Evolutionary conservation across 92 coral and sea anemone genomes (phyloP).

Genomic region (Epizoanthus rinbou): DNA sequence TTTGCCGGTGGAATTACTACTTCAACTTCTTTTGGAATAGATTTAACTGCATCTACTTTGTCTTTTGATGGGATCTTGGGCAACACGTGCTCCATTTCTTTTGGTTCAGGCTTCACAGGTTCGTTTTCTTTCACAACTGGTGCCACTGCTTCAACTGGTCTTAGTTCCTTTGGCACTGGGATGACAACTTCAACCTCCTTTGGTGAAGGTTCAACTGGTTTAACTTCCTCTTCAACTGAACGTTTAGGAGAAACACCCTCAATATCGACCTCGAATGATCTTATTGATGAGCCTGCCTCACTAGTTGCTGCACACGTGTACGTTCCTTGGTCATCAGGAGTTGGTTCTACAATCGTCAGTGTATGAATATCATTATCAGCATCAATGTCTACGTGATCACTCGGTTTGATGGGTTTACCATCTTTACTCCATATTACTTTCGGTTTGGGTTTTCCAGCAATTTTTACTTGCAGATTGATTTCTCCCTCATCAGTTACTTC

Average conservation of each 20-base stretch:
- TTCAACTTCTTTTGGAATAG: constrained; percentile 29
- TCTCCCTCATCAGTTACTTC: constrained; percentile 68
- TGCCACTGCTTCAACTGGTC: constrained; percentile 16
- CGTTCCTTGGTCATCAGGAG: constrained; percentile 66
- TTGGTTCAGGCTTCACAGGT: not conserved
- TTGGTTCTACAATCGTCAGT: constrained; percentile 49
- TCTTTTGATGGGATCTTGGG: constrained; percentile 45
- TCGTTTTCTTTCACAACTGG: not conserved
- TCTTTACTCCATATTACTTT: constrained; percentile 71
- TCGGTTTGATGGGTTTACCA: constrained; percentile 47
- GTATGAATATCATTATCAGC: constrained; percentile 52
- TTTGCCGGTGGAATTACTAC: not conserved
- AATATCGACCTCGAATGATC: constrained; percentile 52
- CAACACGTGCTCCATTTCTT: not conserved
- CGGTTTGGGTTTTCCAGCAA: constrained; percentile 60
- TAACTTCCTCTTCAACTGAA: not conserved
- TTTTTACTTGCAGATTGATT: constrained; percentile 57
- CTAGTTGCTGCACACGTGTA: constrained; percentile 65
- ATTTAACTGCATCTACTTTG: constrained; percentile 11
- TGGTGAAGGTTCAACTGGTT: constrained; percentile 27
- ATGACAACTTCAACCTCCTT: constrained; percentile 35
- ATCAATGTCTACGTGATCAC: constrained; percentile 47
- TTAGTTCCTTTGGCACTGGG: constrained; percentile 19
- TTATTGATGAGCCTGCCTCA: constrained; percentile 56
- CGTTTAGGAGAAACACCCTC: constrained; percentile 35